A percentile compares a stretch with the other conserved stretches of the same genome.
These are phyloP conservation scores for Struthidea cinerea DNA, from an alignment of 2,113 vertebrate genomes.

Conservation along the genomic window DNA sequence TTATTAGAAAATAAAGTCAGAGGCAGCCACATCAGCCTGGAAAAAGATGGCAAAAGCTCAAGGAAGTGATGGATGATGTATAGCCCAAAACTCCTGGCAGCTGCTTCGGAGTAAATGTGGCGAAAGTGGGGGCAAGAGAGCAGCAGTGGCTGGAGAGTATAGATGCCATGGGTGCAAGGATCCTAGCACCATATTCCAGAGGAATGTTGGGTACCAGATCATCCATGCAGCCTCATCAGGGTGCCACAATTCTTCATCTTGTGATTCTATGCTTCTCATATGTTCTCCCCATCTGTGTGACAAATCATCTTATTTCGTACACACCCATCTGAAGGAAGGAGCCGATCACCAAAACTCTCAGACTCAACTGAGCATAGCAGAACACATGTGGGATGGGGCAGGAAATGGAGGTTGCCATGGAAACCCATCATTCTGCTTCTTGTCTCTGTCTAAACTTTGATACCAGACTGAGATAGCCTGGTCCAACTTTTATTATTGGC, in stretches of 20 bases:
- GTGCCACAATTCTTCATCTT: rapidly evolving
- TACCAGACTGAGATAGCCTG: neutral
- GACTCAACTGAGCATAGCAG: neutral
- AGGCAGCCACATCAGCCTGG: neutral
- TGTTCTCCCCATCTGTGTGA: rapidly evolving
- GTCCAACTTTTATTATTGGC: neutral
- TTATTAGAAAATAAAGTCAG: neutral
- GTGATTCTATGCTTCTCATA: rapidly evolving
- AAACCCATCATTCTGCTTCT: neutral
- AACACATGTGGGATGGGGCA: neutral
- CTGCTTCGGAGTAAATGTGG: rapidly evolving
- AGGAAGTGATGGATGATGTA: neutral
- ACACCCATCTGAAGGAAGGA: neutral
- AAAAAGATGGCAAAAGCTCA: neutral
- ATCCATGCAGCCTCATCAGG: neutral
- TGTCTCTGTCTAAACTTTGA: neutral
- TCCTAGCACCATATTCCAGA: rapidly evolving
- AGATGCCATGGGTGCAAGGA: rapidly evolving
- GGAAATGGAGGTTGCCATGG: neutral
- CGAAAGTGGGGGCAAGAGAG: rapidly evolving
- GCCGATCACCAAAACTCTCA: neutral
- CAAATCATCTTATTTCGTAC: neutral
- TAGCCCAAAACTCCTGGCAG: neutral
- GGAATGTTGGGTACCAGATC: neutral
- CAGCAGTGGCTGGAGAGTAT: neutral